Base-by-base conservation (phyloP, 2,888 invertebrate genomes). In the Blastobasis lacticolella region DNA sequence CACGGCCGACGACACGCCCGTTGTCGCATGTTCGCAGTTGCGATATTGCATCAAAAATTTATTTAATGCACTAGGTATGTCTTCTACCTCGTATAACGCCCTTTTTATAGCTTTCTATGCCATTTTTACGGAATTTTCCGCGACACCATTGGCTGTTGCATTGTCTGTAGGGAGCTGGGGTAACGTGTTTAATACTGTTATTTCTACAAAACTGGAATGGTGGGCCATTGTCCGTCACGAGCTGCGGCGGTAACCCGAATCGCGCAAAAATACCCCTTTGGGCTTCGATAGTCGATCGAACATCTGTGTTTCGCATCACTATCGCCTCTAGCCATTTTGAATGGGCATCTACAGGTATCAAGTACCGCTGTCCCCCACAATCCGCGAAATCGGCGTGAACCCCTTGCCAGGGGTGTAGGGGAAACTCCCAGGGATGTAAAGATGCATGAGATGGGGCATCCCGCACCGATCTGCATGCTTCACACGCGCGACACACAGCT, bases 311-410 rank as follows among this genome's bases (percentile, higher is more conserved):
- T 4, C 9, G 3, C 54, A 62, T 57, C n/a, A 10, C 10, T 6
- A 58, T 52, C 0, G 52, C 58, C 42, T 67, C 62, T 1, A 64
- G 54, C 64, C 62, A 64, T 37, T 63, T 64, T 4, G 58, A 55
- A 36, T 57, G 50, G 1, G 63, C 59, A 48, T 63, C 61, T 4
- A 63, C 49, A 3, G 61, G 37, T 6, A 67, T 52, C 6, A 65
- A 49, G 45, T 57, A 64, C n/a, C 54, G 51, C 10, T 55, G 59
- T n/a, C 57, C 57, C 6, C 40, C 46, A 40, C 46, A 56, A 7
- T 57, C 57, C 6, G 51, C 49, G 38, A 59, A 59, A 23, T 64
- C 62, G 0, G 55, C 59, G 41, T 60, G 60, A 3, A 62, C 7
- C 5, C 61, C 51, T 5, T 50, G 51, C 60, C 62, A 64, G 4